Conservation (phyloP, 2,888 invertebrate genomes). For the Lasioglossum calceatum region DNA sequence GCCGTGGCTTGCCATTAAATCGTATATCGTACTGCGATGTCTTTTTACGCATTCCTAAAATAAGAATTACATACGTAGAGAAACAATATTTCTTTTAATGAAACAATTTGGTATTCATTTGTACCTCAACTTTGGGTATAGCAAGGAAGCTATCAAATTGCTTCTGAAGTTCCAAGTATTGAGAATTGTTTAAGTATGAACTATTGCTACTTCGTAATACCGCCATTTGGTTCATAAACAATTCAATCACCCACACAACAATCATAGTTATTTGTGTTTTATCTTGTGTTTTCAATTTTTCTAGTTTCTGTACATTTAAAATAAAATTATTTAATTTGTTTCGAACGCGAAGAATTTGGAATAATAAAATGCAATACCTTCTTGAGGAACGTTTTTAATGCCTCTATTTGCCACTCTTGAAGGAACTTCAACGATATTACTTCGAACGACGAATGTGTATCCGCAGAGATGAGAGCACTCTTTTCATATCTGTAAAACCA, state of each 20-base stretch:
- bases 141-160: constrained; percentile 92
- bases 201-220: constrained; percentile 86
- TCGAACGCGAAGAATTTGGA: neutral
- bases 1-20: constrained; percentile 96
- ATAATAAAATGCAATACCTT: constrained; percentile 83
- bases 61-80: constrained; percentile 28
- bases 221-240: constrained; percentile 96
- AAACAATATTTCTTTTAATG: neutral
- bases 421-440: constrained; percentile 97
- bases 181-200: constrained; percentile 81
- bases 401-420: constrained; percentile 91
- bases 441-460: constrained; percentile 97
- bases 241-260: constrained; percentile 97
- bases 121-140: constrained; percentile 88
- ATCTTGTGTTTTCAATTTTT: constrained; percentile 89
- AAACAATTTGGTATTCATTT: constrained; percentile 8
- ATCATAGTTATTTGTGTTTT: constrained; percentile 96
- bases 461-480: constrained; percentile 95
- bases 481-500: constrained; percentile 87
- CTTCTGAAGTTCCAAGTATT: constrained; percentile 88
- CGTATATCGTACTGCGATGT: constrained; percentile 94
- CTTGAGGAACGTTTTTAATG: constrained; percentile 94
- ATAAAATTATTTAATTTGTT: constrained; percentile 16
- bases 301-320: constrained; percentile 87
- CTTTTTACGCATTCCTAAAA: constrained; percentile 90